Conservation (phyloP, 37 sponge, comb jelly and placozoan species). For the Halichondria panicea region DNA sequence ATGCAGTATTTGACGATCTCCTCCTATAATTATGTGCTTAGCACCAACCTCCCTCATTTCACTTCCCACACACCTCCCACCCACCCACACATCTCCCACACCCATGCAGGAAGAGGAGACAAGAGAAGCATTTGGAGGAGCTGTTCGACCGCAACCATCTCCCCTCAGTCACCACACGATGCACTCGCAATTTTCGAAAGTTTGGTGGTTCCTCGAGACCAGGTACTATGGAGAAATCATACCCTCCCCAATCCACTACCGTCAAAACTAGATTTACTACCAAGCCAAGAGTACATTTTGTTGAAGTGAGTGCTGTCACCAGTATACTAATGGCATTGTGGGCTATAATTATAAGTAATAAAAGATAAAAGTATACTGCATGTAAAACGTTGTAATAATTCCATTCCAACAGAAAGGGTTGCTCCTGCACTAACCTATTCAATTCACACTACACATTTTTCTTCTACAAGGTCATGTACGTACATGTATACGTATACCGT, state of each 20-base stretch:
- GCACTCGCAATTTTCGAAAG: neutral
- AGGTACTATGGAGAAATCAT: neutral
- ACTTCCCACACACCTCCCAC: too few relatives aligned
- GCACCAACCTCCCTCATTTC: too few relatives aligned
- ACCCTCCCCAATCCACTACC: neutral
- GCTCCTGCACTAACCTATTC: too few relatives aligned
- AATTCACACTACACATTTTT: too few relatives aligned
- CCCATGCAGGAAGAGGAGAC: neutral
- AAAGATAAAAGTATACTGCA: neutral
- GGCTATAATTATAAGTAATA: neutral
- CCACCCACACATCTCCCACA: too few relatives aligned
- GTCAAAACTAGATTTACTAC: constrained; percentile 1
- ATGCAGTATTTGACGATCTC: too few relatives aligned
- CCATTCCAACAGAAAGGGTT: too few relatives aligned
- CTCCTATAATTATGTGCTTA: too few relatives aligned
- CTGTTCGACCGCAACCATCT: constrained; percentile 1
- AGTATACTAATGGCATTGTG: neutral
- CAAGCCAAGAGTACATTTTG: neutral
- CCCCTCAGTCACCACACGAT: neutral
- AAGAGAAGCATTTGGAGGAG: constrained; percentile 15
- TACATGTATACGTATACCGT: too few relatives aligned
- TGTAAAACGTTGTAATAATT: neutral
- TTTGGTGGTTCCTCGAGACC: too few relatives aligned
- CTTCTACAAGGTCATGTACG: too few relatives aligned
- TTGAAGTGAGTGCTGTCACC: neutral